Evolutionary conservation across 2,113 vertebrate species (phyloP).

Genomic region (Pedionomus torquatus): DNA sequence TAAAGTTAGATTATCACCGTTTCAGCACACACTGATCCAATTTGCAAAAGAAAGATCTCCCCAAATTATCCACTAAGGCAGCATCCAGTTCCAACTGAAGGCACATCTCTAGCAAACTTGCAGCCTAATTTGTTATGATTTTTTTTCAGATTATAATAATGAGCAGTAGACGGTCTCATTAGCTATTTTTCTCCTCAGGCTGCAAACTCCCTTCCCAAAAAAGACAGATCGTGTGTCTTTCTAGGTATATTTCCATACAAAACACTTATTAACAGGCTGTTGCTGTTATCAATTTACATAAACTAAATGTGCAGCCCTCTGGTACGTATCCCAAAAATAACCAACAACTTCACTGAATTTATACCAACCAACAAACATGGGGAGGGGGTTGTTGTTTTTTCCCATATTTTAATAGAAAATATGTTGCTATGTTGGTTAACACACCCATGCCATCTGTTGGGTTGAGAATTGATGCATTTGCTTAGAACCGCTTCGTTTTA

Average conservation of each 20-base stretch:
- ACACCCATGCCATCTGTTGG: constrained; percentile 80
- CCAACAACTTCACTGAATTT: constrained; percentile 76
- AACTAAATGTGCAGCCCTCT: constrained; percentile 74
- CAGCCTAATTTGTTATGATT: constrained; percentile 46
- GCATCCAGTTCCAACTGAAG: constrained; percentile 37
- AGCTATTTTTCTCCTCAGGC: constrained; percentile 34
- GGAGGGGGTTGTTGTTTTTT: constrained; percentile 67
- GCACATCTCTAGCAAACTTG: constrained; percentile 9
- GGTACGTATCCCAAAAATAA: constrained; percentile 74
- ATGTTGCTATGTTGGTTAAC: constrained; percentile 77
- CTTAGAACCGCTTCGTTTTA: constrained; percentile 61
- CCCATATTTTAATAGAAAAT: constrained; percentile 78
- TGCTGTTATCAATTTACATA: constrained; percentile 76
- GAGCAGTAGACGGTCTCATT: constrained; percentile 49
- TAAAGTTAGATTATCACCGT: constrained; percentile 60
- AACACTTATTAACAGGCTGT: constrained; percentile 73
- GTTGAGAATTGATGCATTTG: constrained; percentile 63
- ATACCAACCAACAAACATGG: constrained; percentile 70
- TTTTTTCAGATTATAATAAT: constrained; percentile 56
- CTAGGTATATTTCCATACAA: constrained; percentile 73
- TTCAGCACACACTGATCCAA: constrained; percentile 47
- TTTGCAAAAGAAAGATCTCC: constrained; percentile 57
- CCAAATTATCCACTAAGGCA: constrained; percentile 55
- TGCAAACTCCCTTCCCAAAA: constrained; percentile 59
- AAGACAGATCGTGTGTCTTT: constrained; percentile 58